Percentiles rank a stretch among this genome's conserved stretches.
Conservation (phyloP, 2,113 vertebrate genomes). For the Uria aalge region DNA sequence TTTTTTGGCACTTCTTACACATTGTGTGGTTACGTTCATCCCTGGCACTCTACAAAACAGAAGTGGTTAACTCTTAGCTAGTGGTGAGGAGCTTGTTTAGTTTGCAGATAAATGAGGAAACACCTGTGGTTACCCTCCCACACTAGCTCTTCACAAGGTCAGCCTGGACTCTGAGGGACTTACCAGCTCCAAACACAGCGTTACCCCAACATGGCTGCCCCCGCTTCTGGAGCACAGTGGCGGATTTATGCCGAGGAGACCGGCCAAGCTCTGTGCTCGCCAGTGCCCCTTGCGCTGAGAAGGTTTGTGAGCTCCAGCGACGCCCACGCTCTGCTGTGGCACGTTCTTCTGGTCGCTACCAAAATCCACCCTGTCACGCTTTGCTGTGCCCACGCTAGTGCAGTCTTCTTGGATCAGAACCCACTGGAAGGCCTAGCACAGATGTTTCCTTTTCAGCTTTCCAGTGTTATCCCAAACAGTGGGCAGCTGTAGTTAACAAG, state of each 20-base stretch:
- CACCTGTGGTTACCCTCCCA: neutral
- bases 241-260: neutral
- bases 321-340: neutral
- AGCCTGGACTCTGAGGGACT: neutral
- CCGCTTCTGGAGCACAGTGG: neutral
- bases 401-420: neutral
- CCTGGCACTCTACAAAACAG: neutral
- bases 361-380: accelerated
- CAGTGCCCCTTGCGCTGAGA: accelerated
- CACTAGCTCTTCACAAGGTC: neutral
- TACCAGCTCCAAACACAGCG: neutral
- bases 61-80: neutral
- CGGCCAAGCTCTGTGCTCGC: neutral
- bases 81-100: neutral
- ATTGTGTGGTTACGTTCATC: neutral
- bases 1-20: neutral
- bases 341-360: neutral
- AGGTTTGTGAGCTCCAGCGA: neutral
- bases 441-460: neutral
- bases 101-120: neutral
- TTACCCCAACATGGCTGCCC: neutral
- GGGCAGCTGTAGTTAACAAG: neutral
- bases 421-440: neutral
- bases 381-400: neutral
- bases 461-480: neutral